A percentile compares a stretch with the other conserved stretches of the same genome.
Conservation (phyloP, 2,797 vertebrate genomes). For the Rhodeus uyekii region DNA sequence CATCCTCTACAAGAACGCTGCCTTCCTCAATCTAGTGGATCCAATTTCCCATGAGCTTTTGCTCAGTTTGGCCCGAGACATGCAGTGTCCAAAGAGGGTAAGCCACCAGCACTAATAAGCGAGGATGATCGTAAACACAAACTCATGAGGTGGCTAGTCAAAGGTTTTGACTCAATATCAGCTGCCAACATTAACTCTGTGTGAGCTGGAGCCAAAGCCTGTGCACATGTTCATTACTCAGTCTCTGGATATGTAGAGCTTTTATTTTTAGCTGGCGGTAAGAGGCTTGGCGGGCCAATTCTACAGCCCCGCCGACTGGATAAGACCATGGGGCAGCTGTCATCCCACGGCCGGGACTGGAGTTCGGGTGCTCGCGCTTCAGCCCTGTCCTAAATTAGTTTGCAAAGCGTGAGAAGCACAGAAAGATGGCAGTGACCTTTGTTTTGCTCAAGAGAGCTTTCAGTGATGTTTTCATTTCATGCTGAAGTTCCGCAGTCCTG, state of each 20-base stretch:
- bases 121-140: background rate
- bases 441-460: slow-evolving; percentile 20
- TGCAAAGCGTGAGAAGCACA: background rate
- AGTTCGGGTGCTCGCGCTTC: background rate
- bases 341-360: background rate
- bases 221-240: slow-evolving; percentile 29
- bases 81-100: slow-evolving; percentile 91
- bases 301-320: background rate
- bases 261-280: slow-evolving; percentile 42
- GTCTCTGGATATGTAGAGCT: slow-evolving; percentile 31
- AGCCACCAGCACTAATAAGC: slow-evolving; percentile 34
- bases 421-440: slow-evolving; percentile 14
- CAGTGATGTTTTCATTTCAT: slow-evolving; percentile 29
- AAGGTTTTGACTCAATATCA: slow-evolving; percentile 2
- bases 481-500: background rate
- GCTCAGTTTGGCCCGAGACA: slow-evolving; percentile 83
- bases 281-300: slow-evolving; percentile 27
- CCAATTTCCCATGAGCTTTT: slow-evolving; percentile 91
- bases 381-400: slow-evolving; percentile 23
- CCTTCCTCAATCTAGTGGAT: slow-evolving; percentile 90
- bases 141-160: background rate
- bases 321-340: slow-evolving; percentile 25
- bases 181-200: slow-evolving; percentile 15
- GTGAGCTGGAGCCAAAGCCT: slow-evolving; percentile 19
- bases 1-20: slow-evolving; percentile 86